Conservation (phyloP, 1,140 invertebrate genomes). For the Drosophila carrolli region DNA sequence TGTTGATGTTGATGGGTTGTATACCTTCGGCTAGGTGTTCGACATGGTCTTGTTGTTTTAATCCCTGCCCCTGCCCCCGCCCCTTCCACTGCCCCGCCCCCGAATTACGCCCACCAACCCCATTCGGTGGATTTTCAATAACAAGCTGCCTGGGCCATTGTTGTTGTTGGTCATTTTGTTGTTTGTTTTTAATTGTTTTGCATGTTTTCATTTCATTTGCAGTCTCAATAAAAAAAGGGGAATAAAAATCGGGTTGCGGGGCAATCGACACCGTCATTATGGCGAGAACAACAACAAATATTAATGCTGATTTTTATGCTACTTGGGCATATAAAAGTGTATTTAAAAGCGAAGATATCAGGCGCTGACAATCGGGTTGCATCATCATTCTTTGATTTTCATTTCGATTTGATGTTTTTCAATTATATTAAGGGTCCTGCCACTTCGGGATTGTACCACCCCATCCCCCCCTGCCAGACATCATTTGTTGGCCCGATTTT, state of each 20-base stretch:
- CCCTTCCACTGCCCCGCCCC: background rate
- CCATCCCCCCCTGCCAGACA: background rate
- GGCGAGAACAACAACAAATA: slow-evolving; percentile 48
- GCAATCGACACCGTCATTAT: slow-evolving; percentile 41
- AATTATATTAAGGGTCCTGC: slow-evolving; percentile 62
- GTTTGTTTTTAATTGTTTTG: slow-evolving; percentile 71
- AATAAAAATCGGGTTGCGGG: background rate
- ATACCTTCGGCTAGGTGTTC: slow-evolving; percentile 50
- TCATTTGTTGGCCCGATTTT: slow-evolving; percentile 40
- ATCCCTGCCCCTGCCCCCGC: background rate
- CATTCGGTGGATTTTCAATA: slow-evolving; percentile 30
- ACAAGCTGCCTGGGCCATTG: slow-evolving; percentile 32
- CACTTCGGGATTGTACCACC: background rate
- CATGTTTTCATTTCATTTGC: slow-evolving; percentile 75
- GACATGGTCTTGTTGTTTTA: slow-evolving; percentile 48
- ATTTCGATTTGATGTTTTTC: slow-evolving; percentile 73
- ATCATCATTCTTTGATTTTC: slow-evolving; percentile 66
- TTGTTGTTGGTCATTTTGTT: slow-evolving; percentile 49
- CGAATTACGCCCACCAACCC: slow-evolving; percentile 3
- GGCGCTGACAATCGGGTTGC: slow-evolving; percentile 12
- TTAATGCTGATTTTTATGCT: slow-evolving; percentile 44
- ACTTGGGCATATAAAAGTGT: slow-evolving; percentile 28
- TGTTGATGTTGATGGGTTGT: slow-evolving; percentile 47
- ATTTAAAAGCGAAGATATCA: slow-evolving; percentile 38
- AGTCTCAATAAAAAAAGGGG: background rate